Conservation (phyloP, 2,113 vertebrate genomes). For the Tychaedon coryphoeus region DNA sequence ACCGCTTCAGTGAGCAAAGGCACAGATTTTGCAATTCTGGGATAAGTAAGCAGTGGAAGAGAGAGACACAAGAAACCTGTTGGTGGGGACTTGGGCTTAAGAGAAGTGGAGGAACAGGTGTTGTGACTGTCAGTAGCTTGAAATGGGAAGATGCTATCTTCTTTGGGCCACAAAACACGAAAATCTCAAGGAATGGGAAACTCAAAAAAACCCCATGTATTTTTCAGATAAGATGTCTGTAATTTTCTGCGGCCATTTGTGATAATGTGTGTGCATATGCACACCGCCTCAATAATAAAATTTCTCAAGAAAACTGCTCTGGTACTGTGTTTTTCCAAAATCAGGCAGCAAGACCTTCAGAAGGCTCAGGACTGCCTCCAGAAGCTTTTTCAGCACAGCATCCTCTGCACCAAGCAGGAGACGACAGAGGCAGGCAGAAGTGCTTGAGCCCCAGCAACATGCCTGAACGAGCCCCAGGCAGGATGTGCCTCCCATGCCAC, state of each 20-base stretch:
- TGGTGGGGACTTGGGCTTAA: not conserved
- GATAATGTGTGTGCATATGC: not conserved
- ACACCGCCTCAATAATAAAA: not conserved
- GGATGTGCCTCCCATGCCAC: not conserved
- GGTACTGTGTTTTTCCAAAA: not conserved
- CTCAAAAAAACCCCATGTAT: accelerated
- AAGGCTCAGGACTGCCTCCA: not conserved
- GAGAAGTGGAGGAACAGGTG: not conserved
- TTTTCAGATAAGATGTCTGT: not conserved
- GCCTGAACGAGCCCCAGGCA: accelerated
- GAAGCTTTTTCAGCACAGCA: not conserved
- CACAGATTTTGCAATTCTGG: not conserved
- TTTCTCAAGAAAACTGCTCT: not conserved
- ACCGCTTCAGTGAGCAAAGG: not conserved
- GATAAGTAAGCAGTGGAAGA: not conserved
- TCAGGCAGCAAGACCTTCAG: not conserved
- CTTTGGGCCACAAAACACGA: not conserved
- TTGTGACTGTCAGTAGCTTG: not conserved
- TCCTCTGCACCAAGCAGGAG: not conserved
- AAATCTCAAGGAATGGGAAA: not conserved
- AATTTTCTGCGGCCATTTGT: not conserved
- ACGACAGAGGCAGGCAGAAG: not conserved
- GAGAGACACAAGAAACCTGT: not conserved
- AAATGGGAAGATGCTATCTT: not conserved
- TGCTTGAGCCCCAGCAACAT: accelerated